Conservation (phyloP, 2,113 vertebrate species). For the Ictalurus punctatus region DNA sequence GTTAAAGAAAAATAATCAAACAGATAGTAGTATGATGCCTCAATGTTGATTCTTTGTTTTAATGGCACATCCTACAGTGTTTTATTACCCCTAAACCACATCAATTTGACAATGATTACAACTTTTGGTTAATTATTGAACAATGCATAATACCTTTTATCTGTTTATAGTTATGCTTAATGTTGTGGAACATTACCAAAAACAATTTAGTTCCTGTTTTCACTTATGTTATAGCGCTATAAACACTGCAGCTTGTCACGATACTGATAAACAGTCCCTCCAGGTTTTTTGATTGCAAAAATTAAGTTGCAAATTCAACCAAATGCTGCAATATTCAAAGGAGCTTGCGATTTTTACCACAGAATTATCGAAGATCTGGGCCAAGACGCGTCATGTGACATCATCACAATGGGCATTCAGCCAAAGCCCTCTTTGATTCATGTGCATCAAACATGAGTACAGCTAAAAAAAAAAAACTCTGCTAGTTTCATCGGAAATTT, state of each 20-base stretch:
- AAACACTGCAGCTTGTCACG: neutral
- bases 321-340: too few species aligned
- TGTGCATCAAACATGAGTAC: too few species aligned
- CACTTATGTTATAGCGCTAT: neutral
- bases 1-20: neutral
- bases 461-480: too few species aligned
- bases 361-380: too few species aligned
- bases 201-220: neutral
- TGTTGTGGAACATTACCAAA: neutral
- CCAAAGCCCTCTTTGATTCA: too few species aligned
- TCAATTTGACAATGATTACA: neutral
- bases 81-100: neutral
- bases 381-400: too few species aligned
- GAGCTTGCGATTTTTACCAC: too few species aligned
- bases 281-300: too few species aligned
- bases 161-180: neutral
- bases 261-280: neutral
- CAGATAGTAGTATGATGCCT: neutral
- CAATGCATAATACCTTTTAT: neutral
- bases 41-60: neutral
- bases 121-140: neutral
- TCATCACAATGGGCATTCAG: too few species aligned
- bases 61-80: neutral
- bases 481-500: too few species aligned
- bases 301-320: too few species aligned